These are phyloP conservation scores for Crepidodera aurea DNA, from an alignment of 2,888 invertebrate genomes.

Conservation along the genomic window DNA sequence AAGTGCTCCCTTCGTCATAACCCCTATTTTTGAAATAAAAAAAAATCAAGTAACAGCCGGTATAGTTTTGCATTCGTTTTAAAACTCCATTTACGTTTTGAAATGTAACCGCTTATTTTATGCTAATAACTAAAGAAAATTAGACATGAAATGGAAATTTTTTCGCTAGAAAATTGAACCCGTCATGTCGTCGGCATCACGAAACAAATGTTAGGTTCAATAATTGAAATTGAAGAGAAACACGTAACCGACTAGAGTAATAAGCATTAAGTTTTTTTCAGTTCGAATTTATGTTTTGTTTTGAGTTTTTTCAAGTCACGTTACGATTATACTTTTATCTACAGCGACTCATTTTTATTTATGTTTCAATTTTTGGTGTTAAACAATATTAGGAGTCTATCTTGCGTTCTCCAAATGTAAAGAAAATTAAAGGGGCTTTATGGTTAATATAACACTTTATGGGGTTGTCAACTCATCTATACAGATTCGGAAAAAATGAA, in stretches of 20 bases:
- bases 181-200: slow-evolving; percentile 21
- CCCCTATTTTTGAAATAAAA: too few species aligned
- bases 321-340: not conserved
- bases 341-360: too few species aligned
- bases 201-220: slow-evolving; percentile 22
- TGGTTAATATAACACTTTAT: too few species aligned
- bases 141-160: slow-evolving; percentile 24
- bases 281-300: not conserved
- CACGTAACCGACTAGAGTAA: slow-evolving; percentile 32
- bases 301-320: not conserved
- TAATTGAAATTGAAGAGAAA: slow-evolving; percentile 44
- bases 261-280: slow-evolving; percentile 16
- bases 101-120: not conserved
- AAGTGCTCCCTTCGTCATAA: too few species aligned
- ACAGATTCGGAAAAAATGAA: too few species aligned
- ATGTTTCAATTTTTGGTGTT: too few species aligned
- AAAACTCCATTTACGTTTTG: not conserved
- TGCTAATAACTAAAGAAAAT: slow-evolving; percentile 2
- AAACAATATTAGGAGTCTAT: too few species aligned
- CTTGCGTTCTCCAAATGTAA: too few species aligned
- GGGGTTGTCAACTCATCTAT: too few species aligned
- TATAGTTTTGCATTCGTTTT: not conserved
- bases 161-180: slow-evolving; percentile 20
- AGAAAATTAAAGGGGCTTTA: too few species aligned
- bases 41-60: too few species aligned